Evolutionary conservation across 92 coral and sea anemone genomes (phyloP).

Genomic region (Muricea muricata): DNA sequence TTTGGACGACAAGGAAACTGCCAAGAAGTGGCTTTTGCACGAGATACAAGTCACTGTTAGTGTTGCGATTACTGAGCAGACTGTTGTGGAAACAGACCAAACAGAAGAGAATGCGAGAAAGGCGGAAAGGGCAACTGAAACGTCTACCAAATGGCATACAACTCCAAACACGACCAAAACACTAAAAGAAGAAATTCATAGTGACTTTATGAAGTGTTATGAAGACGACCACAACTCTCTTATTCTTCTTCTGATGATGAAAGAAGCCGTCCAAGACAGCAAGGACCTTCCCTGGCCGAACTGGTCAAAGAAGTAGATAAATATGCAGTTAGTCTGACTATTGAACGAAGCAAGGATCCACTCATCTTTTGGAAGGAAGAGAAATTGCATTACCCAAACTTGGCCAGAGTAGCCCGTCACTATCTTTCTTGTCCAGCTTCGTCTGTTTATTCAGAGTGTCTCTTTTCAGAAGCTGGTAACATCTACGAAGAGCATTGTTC

Average conservation of each 20-base stretch:
- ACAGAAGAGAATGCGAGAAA: too few relatives aligned
- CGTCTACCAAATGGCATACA: constrained; percentile 5
- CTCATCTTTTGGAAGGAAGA: constrained; percentile 20
- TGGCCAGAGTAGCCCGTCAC: constrained; percentile 34
- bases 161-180: constrained; percentile 23
- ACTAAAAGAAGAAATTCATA: constrained; percentile 35
- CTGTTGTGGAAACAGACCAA: constrained; percentile 7
- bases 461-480: constrained; percentile 41
- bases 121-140: too few relatives aligned
- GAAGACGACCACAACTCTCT: too few relatives aligned
- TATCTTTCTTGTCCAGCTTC: constrained; percentile 40
- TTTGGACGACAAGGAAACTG: constrained; percentile 37
- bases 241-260: neutral
- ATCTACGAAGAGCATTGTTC: constrained; percentile 33
- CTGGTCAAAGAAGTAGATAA: constrained; percentile 29
- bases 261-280: constrained; percentile 5
- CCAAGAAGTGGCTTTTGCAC: constrained; percentile 45
- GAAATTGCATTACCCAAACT: constrained; percentile 21
- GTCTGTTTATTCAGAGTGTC: constrained; percentile 26
- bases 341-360: constrained; percentile 22
- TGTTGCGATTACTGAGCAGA: too few relatives aligned
- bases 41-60: constrained; percentile 10
- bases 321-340: constrained; percentile 14
- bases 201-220: constrained; percentile 37
- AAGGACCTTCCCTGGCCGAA: constrained; percentile 21